Conservation (phyloP, 2,113 vertebrate genomes). For the Elgaria multicarinata region DNA sequence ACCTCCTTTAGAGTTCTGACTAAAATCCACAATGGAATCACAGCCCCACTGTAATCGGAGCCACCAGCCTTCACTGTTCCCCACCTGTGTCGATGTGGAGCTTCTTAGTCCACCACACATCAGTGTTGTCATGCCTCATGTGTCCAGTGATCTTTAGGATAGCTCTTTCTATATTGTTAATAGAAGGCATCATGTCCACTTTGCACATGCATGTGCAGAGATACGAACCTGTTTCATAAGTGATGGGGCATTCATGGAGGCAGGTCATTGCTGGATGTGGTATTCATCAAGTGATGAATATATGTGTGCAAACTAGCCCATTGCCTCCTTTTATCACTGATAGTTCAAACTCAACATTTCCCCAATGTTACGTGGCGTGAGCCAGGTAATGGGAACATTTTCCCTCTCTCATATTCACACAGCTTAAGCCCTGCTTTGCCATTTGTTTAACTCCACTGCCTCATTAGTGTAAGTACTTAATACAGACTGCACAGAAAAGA, state of each 20-base stretch:
- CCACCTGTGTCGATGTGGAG: neutral
- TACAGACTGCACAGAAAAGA: neutral
- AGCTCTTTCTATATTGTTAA: neutral
- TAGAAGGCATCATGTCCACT: neutral
- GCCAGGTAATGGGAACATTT: neutral
- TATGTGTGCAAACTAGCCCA: no score
- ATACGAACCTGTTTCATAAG: neutral
- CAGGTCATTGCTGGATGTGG: neutral
- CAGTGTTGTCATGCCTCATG: no score
- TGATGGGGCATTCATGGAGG: neutral
- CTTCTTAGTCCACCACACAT: neutral
- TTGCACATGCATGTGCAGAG: neutral
- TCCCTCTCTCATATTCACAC: neutral
- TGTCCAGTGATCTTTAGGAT: neutral
- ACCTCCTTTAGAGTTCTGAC: no score
- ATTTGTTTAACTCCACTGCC: conserved; percentile 12
- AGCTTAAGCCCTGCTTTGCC: neutral
- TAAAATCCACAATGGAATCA: no score
- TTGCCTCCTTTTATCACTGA: neutral
- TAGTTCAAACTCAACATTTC: neutral
- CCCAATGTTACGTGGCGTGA: neutral
- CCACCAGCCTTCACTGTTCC: no score
- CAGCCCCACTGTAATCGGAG: no score
- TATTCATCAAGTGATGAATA: neutral
- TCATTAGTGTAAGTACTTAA: conserved; percentile 9